Percentiles rank a stretch among this genome's conserved stretches.
These are phyloP conservation scores for Bucco capensis DNA, from an alignment of 2,113 vertebrate species.

Conservation along the genomic window DNA sequence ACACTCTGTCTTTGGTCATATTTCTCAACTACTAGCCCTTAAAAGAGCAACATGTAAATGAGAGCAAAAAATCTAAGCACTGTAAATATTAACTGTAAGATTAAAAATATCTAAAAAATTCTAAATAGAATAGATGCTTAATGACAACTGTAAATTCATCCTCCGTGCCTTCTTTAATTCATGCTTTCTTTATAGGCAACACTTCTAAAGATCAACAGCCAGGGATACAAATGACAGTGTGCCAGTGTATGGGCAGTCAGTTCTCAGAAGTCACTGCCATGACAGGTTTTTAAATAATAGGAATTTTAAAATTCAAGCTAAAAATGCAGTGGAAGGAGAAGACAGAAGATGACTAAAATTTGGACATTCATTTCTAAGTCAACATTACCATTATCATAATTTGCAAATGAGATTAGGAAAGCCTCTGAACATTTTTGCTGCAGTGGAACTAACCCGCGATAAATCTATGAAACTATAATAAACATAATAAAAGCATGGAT, in stretches of 20 bases:
- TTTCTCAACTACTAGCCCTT: not conserved
- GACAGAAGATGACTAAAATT: not conserved
- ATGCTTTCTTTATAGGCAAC: no score
- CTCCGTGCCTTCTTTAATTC: no score
- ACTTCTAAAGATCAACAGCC: not conserved
- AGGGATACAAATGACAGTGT: not conserved
- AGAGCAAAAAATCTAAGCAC: not conserved
- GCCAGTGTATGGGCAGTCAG: not conserved
- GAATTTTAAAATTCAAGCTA: not conserved
- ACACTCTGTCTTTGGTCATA: not conserved
- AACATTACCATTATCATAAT: constrained; percentile 17
- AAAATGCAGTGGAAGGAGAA: not conserved
- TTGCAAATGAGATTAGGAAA: constrained; percentile 55
- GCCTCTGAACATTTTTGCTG: constrained; percentile 10
- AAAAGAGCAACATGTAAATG: not conserved
- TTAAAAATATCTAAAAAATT: not conserved
- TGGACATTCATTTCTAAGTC: constrained; percentile 21
- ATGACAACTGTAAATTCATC: not conserved
- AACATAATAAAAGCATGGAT: constrained; percentile 17
- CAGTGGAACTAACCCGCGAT: constrained; percentile 16
- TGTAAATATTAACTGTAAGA: not conserved
- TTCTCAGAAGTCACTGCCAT: not conserved
- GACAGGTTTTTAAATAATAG: not conserved
- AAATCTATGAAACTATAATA: constrained; percentile 43
- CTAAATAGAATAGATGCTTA: not conserved